These are phyloP conservation scores for Dissostichus mawsoni DNA, from an alignment of 2,113 vertebrate species.

Conservation along the genomic window DNA sequence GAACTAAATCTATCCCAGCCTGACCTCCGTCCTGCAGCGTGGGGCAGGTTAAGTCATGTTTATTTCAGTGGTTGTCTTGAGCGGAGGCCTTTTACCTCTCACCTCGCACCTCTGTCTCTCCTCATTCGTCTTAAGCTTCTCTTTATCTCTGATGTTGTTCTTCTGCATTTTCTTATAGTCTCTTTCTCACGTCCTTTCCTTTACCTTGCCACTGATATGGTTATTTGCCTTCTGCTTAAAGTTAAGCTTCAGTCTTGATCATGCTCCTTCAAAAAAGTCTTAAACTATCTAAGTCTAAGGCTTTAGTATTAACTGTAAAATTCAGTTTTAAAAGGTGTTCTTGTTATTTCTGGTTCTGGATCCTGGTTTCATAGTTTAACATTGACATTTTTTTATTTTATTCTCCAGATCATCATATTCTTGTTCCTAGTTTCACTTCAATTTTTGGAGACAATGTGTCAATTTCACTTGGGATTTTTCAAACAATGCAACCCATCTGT, in stretches of 20 bases:
- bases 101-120: constrained; percentile 40
- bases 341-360: background rate
- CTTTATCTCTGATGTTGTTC: constrained; percentile 32
- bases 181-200: background rate
- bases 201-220: background rate
- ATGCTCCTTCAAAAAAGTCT: background rate
- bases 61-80: constrained; percentile 45
- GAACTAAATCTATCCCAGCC: constrained; percentile 28
- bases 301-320: background rate
- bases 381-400: too few relatives aligned
- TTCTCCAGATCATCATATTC: background rate
- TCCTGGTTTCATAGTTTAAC: too few relatives aligned
- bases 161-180: background rate
- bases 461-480: background rate
- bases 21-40: constrained; percentile 22
- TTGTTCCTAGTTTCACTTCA: background rate
- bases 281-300: background rate
- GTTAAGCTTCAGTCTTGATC: background rate
- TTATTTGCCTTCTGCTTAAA: too few relatives aligned
- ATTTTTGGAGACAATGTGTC: too few relatives aligned
- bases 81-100: constrained; percentile 40
- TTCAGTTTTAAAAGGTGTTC: background rate
- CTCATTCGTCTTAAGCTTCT: constrained; percentile 35
- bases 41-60: constrained; percentile 44
- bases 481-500: background rate